Evolutionary conservation across 1,140 invertebrate genomes (phyloP), one percentile per base, ranked within the genome.

Genomic region (Drosophila equinoxialis): DNA sequence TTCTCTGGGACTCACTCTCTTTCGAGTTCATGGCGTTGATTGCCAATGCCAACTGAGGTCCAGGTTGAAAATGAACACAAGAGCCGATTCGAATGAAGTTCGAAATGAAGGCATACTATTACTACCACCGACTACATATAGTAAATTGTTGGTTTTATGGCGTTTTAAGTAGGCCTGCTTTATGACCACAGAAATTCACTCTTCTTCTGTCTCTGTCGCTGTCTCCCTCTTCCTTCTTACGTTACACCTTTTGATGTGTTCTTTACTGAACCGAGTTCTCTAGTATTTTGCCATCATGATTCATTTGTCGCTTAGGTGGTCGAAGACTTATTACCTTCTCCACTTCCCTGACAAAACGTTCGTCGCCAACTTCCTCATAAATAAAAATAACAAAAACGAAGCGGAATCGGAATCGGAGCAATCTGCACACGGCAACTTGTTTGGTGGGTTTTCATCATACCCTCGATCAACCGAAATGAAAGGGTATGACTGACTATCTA

Each of bases 81-180:
- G 45, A 48, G 45, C 20, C 51, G 63, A 65, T 10, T 37, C 54
- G 64, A 65, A 20, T 37, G 61, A 65, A 65, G 42, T 71, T 48
- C 35, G 33, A 39, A 76, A 74, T 79, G 67, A 79, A 70, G 74
- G 77, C 68, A 86, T 48, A 48, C 45, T 48, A 37, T 10, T 7
- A 20, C 45, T 17, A 48, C 45, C 2, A 51, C 45, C 3, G 17
- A 51, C 45, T 51, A 51, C 45, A 51, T 51, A 51, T 86, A 91
- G 37, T 91, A 91, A 91, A 91, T 90, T 91, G 90, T 76, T 90
- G 81, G 80, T 81, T 91, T 91, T 91, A 91, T 91, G 75, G 85
- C 79, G 79, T 81, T 90, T 91, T 91, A 91, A 91, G 90, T 91
- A 90, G 89, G 89, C 84, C 83, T 90, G 77, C 83, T 83, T 87